These are phyloP conservation scores for Prosopocoilus inquinatus DNA, from an alignment of 2,888 invertebrate genomes.

Conservation along the genomic window DNA sequence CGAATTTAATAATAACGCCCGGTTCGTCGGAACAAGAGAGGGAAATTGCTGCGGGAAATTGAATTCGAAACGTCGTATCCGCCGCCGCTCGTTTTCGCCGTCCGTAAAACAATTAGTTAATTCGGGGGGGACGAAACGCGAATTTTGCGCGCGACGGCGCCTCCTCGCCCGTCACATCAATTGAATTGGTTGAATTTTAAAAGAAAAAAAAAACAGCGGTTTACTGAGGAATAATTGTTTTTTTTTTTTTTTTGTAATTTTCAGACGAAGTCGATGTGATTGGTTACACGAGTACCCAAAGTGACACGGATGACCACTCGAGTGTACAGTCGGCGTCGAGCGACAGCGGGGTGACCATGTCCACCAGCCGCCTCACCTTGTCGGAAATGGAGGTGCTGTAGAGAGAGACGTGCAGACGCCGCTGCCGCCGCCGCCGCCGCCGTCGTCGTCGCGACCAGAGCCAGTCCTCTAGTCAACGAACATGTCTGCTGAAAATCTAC, in stretches of 20 bases:
- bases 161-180: too few relatives aligned
- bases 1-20: conserved; percentile 2
- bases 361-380: conserved; percentile 64
- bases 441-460: conserved; percentile 34
- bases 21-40: background rate
- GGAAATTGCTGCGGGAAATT: too few relatives aligned
- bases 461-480: conserved; percentile 39
- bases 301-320: conserved; percentile 79
- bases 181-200: too few relatives aligned
- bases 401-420: conserved; percentile 40
- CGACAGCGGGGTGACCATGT: conserved; percentile 72
- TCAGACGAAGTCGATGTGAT: conserved; percentile 84
- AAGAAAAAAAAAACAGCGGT: too few relatives aligned
- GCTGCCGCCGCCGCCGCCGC: conserved; percentile 39
- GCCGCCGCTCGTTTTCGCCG: too few relatives aligned
- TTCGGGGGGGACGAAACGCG: too few relatives aligned
- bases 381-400: conserved; percentile 58
- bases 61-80: too few relatives aligned
- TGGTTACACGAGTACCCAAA: conserved; percentile 82
- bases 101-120: too few relatives aligned
- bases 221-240: background rate
- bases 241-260: conserved; percentile 36
- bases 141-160: too few relatives aligned
- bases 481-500: conserved; percentile 27
- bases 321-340: conserved; percentile 71